Evolutionary conservation across 2,113 vertebrate species (phyloP).

Genomic region (Ammodytes dubius): DNA sequence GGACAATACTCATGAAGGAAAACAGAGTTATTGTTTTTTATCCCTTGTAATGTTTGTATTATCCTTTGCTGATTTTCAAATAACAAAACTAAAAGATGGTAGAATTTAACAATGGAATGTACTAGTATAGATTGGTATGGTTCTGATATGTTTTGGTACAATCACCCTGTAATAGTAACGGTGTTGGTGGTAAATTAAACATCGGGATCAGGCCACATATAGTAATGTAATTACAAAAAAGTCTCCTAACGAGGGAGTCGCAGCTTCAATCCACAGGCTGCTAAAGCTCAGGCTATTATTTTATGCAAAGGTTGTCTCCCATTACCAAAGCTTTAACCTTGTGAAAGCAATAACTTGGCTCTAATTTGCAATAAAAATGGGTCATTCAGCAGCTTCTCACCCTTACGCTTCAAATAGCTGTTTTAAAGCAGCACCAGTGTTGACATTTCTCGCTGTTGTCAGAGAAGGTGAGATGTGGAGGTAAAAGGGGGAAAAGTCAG

Average conservation of each 20-base stretch:
- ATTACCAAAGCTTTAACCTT: neutral
- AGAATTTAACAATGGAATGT: too few relatives aligned
- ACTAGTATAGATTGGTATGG: too few relatives aligned
- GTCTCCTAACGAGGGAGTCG: too few relatives aligned
- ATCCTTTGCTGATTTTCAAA: too few relatives aligned
- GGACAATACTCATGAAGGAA: too few relatives aligned
- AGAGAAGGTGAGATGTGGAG: conserved; percentile 10
- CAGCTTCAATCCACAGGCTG: neutral
- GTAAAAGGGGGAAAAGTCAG: conserved; percentile 39
- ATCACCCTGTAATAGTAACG: neutral
- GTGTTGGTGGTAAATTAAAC: neutral
- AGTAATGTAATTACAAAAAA: too few relatives aligned
- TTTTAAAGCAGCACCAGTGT: conserved; percentile 14
- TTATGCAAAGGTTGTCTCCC: neutral
- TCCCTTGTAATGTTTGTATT: too few relatives aligned
- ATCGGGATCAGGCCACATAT: neutral
- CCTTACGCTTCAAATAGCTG: neutral
- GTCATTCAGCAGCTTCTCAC: neutral
- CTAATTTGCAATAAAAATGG: neutral
- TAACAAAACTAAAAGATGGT: too few relatives aligned
- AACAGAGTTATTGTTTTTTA: too few relatives aligned
- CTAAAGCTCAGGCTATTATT: neutral
- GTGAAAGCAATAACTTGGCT: conserved; percentile 6
- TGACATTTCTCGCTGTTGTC: conserved; percentile 5
- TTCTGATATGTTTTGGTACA: neutral